Evolutionary conservation across 2,888 invertebrate genomes (phyloP), one percentile per base, ranked within the genome.

Genomic region (Agriopis marginaria): DNA sequence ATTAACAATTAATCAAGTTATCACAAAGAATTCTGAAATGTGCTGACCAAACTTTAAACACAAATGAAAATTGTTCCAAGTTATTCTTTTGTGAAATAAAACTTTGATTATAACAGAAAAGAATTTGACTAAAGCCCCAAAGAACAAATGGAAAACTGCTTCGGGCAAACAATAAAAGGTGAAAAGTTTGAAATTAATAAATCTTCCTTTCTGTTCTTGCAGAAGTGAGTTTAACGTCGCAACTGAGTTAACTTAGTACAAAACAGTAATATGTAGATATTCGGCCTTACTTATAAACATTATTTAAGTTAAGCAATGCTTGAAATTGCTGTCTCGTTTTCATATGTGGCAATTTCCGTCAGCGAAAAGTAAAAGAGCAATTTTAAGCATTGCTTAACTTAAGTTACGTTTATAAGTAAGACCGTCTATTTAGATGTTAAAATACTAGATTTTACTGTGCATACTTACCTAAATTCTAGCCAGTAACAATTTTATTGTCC

Each of bases 131-230:
- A 85, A 82, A 77, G 75, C 78, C 76, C 75, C 71, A 81, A 72
- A 75, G 80, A 86, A 87, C 84, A 87, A 89, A 86, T 78, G 82
- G 80, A 83, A 83, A 85, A 86, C 68, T 71, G 83, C 81, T 79
- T 88, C 84, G 87, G 82, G 87, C 85, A 84, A 86, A 88, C 89
- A 90, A 87, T 87, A 84, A 85, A 83, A 86, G 83, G 85, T 80
- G 78, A 80, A 81, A 89, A 91, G 84, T 91, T 90, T 82, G 77
- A 82, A 89, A 88, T 86, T 82, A 89, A 79, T 44, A 58, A 58
- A 58, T 58, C 32, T 58, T n/a, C 23, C 45, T 45, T 12, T 45
- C 54, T 89, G 82, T 90, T 89, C 84, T 81, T 82, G 79, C 82
- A 78, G 82, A 83, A 84, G 86, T 80, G 39, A 56, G 42, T 42